Conservation (phyloP, 2,797 vertebrate genomes). For the Heterohyrax brucei region DNA sequence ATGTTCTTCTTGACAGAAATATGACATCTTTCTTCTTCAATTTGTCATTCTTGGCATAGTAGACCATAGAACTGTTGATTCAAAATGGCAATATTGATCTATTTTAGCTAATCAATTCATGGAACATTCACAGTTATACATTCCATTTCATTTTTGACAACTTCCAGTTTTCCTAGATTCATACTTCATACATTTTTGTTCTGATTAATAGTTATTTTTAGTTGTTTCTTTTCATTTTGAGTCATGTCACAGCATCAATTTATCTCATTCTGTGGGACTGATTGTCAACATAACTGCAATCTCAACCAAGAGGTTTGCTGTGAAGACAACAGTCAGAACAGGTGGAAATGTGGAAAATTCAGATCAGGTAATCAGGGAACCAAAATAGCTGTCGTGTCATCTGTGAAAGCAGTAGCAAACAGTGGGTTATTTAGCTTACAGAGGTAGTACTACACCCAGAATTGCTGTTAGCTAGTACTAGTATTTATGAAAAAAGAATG, state of each 20-base stretch:
- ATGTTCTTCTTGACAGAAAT: too few relatives aligned
- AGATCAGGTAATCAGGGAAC: rapidly evolving
- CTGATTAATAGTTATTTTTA: too few relatives aligned
- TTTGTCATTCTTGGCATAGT: too few relatives aligned
- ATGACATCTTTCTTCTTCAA: too few relatives aligned
- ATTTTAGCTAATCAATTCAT: too few relatives aligned
- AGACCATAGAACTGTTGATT: too few relatives aligned
- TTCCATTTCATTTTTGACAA: too few relatives aligned
- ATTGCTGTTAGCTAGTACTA: neutral
- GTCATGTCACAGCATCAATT: neutral
- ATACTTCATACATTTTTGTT: too few relatives aligned
- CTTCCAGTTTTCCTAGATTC: too few relatives aligned
- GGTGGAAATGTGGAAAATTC: rapidly evolving
- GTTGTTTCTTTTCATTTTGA: too few relatives aligned
- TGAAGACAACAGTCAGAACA: neutral
- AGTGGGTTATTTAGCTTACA: neutral
- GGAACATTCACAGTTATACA: too few relatives aligned
- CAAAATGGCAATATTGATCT: too few relatives aligned
- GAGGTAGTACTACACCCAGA: neutral
- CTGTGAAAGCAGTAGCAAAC: neutral
- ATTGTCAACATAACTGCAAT: neutral
- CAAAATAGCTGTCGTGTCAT: neutral
- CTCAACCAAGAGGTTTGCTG: neutral
- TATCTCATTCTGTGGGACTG: neutral
- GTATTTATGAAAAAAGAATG: neutral